Conservation (phyloP, 2,797 vertebrate species). For the Syngnathus acus region DNA sequence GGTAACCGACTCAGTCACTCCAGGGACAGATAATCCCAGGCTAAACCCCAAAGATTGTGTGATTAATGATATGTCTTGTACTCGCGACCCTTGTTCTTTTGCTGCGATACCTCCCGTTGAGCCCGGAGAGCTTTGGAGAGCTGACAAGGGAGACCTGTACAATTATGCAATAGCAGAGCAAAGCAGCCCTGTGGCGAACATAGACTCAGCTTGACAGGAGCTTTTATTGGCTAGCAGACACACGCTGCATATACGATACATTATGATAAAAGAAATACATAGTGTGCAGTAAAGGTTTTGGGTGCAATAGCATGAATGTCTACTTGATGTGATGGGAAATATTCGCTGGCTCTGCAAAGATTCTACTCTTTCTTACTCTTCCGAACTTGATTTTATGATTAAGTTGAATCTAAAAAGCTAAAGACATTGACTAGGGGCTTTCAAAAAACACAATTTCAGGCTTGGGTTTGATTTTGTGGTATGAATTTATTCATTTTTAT, state of each 20-base stretch:
- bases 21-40: conserved; percentile 53
- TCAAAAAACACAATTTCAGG: not conserved
- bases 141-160: conserved; percentile 49
- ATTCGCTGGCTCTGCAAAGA: not conserved
- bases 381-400: not conserved
- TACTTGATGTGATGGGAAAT: not conserved
- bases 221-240: conserved; percentile 47
- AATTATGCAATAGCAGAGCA: conserved; percentile 55
- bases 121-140: conserved; percentile 42
- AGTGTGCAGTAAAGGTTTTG: not conserved
- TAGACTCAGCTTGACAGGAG: conserved; percentile 39
- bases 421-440: not conserved
- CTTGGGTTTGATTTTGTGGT: no score
- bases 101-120: conserved; percentile 45
- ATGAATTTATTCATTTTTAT: no score
- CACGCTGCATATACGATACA: conserved; percentile 18
- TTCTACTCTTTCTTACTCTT: not conserved
- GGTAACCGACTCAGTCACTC: conserved; percentile 38
- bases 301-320: not conserved
- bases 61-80: conserved; percentile 64
- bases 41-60: conserved; percentile 54
- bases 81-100: conserved; percentile 56
- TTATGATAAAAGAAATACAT: conserved; percentile 25
- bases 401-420: not conserved
- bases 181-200: conserved; percentile 51